Evolutionary conservation across 2,113 vertebrate species (phyloP).

Genomic region (Ptyas mucosa): DNA sequence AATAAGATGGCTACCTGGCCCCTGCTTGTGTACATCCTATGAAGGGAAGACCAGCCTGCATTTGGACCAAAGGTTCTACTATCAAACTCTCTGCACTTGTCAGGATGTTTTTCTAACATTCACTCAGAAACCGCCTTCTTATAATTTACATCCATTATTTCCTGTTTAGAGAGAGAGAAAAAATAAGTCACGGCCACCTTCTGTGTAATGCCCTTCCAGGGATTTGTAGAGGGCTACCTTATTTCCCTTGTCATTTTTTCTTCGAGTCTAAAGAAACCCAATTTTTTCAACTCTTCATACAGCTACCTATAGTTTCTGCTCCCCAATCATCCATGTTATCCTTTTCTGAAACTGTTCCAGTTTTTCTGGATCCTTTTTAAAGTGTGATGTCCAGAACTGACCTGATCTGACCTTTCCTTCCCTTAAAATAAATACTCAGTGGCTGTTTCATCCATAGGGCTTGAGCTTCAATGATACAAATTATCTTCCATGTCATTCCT

Average conservation of each 20-base stretch:
- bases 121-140: neutral
- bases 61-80: neutral
- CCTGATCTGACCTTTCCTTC: neutral
- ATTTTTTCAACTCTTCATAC: neutral
- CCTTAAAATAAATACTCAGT: neutral
- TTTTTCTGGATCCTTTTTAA: neutral
- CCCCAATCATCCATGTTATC: neutral
- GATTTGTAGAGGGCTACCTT: neutral
- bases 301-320: neutral
- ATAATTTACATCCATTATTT: neutral
- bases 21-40: neutral
- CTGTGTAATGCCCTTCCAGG: no score
- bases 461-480: neutral
- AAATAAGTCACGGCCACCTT: no score
- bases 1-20: neutral
- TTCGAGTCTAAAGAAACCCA: neutral
- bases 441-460: neutral
- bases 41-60: neutral
- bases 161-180: no score
- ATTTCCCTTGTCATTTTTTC: neutral
- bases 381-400: neutral
- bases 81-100: neutral
- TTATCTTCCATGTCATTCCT: neutral
- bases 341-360: neutral
- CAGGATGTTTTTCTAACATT: neutral